Evolutionary conservation across 2,888 invertebrate species (phyloP).

Genomic region (Drosophila anceps): DNA sequence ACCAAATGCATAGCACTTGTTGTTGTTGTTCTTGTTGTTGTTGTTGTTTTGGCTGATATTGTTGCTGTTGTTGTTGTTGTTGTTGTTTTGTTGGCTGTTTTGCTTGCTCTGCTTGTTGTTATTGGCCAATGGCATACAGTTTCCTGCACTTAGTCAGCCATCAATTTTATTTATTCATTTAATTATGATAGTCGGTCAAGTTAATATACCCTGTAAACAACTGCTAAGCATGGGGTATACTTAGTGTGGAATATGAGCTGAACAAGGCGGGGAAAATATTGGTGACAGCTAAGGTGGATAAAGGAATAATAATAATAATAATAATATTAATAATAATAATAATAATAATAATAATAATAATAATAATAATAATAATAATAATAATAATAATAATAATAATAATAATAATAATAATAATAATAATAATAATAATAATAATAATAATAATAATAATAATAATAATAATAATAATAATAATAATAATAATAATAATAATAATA

Average conservation of each 20-base stretch:
- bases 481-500: neutral
- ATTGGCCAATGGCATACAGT: conserved; percentile 24
- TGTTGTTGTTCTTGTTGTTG: conserved; percentile 24
- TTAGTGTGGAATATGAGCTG: neutral
- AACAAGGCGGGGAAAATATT: neutral
- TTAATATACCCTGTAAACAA: conserved; percentile 3
- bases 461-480: neutral
- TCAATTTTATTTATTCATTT: conserved; percentile 40
- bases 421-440: too few relatives aligned
- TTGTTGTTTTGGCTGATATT: neutral
- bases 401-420: neutral
- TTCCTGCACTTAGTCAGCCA: conserved; percentile 33
- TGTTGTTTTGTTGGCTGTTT: conserved; percentile 23
- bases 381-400: neutral
- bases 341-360: neutral
- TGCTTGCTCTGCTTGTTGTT: conserved; percentile 17
- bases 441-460: neutral
- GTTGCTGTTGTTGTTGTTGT: conserved; percentile 10
- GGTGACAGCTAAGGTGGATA: too few relatives aligned
- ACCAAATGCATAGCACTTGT: conserved; percentile 13
- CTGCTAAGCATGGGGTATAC: neutral
- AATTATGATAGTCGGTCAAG: conserved; percentile 29
- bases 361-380: too few relatives aligned
- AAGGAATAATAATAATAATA: too few relatives aligned
- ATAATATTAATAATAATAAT: neutral